phyloP scores from a whole-genome alignment of 1,140 invertebrate genomes.

The Calephelis nemesis region DNA sequence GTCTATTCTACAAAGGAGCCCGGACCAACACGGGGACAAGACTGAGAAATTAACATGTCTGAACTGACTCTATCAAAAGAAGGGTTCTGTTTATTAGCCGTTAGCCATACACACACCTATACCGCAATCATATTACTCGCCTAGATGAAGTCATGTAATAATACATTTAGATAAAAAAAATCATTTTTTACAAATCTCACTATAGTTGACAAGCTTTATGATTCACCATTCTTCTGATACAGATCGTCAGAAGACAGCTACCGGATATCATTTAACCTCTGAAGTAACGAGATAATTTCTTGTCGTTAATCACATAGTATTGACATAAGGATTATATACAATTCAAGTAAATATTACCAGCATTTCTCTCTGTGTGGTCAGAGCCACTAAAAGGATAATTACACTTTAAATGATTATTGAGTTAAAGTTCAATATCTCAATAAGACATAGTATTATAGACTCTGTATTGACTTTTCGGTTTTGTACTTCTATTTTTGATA shows the following conservation, averaged over 20 bases:
- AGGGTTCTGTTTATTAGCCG: too few species aligned
- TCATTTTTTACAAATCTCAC: too few species aligned
- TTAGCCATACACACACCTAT: too few species aligned
- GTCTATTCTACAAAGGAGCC: too few species aligned
- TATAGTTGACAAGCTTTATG: too few species aligned
- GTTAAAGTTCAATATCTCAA: constrained; percentile 10
- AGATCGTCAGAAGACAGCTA: background rate
- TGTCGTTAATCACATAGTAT: background rate
- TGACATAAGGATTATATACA: constrained; percentile 6
- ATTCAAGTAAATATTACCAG: background rate
- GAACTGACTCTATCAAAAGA: too few species aligned
- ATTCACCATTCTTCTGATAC: too few species aligned
- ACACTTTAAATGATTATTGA: background rate
- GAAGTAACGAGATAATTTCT: background rate
- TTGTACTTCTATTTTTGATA: background rate
- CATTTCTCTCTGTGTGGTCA: constrained; percentile 5
- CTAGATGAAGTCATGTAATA: too few species aligned
- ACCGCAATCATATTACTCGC: too few species aligned
- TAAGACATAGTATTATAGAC: background rate
- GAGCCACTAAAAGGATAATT: background rate
- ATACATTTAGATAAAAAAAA: too few species aligned
- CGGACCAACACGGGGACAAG: too few species aligned
- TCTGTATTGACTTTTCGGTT: background rate
- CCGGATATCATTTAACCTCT: background rate
- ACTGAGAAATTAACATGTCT: too few species aligned